These are phyloP conservation scores for Epicauta chinensis DNA, from an alignment of 1,140 invertebrate genomes.

Conservation along the genomic window DNA sequence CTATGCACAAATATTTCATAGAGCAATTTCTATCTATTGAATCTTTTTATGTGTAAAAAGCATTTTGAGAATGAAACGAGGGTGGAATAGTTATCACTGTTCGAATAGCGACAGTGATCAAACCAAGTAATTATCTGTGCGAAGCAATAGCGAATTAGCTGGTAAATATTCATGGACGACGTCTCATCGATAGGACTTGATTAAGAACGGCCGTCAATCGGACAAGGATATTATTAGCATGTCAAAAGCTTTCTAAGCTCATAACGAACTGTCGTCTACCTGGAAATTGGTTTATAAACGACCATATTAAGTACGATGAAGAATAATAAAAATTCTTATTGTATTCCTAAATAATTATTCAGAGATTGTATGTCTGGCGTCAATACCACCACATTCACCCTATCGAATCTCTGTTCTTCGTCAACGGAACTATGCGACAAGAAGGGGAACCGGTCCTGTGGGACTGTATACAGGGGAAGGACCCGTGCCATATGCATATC, in stretches of 20 bases:
- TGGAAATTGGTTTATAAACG: too few species aligned
- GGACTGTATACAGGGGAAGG: conserved; percentile 4
- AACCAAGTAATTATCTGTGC: conserved; percentile 28
- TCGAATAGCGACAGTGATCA: conserved; percentile 17
- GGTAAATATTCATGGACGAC: conserved; percentile 32
- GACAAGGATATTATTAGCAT: conserved; percentile 14
- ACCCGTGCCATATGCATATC: conserved; percentile 13
- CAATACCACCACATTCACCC: too few species aligned
- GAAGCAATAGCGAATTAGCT: conserved; percentile 32
- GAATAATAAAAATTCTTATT: too few species aligned
- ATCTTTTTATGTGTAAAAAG: conserved; percentile 6
- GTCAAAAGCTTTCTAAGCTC: conserved; percentile 7
- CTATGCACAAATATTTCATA: too few species aligned
- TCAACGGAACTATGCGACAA: background rate
- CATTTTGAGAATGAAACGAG: background rate
- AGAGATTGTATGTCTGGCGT: too few species aligned
- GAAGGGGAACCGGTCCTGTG: conserved; percentile 5
- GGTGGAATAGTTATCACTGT: too few species aligned
- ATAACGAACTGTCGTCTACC: too few species aligned
- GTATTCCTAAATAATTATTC: too few species aligned
- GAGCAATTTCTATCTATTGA: conserved; percentile 2
- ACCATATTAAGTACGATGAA: too few species aligned
- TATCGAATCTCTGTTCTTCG: conserved; percentile 6
- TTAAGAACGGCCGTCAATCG: conserved; percentile 18
- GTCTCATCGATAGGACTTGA: conserved; percentile 24